Evolutionary conservation across 2,113 vertebrate genomes (phyloP), one percentile per base, ranked within the genome.

Genomic region (Crypturellus undulatus): DNA sequence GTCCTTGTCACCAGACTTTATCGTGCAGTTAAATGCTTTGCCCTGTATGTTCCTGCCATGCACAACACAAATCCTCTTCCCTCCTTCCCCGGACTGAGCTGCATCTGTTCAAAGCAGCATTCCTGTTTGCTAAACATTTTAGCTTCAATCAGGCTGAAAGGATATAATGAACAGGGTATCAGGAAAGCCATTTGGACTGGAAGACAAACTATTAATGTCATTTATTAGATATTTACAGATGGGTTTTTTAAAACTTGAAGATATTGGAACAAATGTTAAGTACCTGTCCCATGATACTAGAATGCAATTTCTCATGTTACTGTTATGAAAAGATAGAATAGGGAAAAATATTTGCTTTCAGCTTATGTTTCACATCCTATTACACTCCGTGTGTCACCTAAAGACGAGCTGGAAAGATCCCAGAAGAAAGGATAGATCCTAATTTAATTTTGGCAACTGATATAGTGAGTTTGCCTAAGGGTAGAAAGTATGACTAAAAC

Each of bases 361-460:
- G 59, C 28, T 80, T 79, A 72, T 86, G 69, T 69, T 86, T 95
- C 87, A 72, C 26, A 22, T 69, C 42, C 43, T 89, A 32, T 81
- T 83, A 71, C 0, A 0, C 56, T 70, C 32, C 58, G 51, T 67
- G 28, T 70, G 95, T 89, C 84, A 93, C 34, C 36, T 79, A 83
- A 89, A 89, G 83, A 93, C 69, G 83, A 93, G 78, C 21, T 95
- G 79, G 92, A 94, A 96, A 83, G 19, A 79, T 75, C 90, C 85
- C 88, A 94, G 69, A 94, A 87, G 20, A 64, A 88, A 94, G 84
- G 36, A 51, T 15, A 79, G 26, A 47, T 58, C 49, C 90, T 93
- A 75, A 87, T 93, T 95, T 92, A 86, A 93, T 95, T 96, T 84
- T 95, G 76, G 60, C 43, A 85, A 75, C 80, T 86, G 51, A 83